A percentile compares a stretch with the other conserved stretches of the same genome.
Conservation (phyloP, 2,888 invertebrate genomes). For the Rotaria sp. region DNA sequence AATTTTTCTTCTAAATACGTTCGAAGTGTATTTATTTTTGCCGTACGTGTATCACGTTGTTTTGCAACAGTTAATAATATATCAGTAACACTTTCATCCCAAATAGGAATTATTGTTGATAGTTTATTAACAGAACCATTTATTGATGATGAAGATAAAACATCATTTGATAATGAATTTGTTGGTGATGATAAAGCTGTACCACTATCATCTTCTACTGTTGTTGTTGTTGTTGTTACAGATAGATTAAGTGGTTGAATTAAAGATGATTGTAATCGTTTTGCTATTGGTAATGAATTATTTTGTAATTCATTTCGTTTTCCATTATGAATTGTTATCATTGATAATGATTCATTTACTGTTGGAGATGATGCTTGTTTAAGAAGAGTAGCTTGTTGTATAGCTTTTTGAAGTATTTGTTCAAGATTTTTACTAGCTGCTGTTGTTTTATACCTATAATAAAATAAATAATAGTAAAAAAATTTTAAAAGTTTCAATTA, state of each 20-base stretch:
- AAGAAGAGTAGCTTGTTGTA: neutral
- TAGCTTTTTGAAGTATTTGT: slow-evolving; percentile 13
- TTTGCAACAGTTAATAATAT: neutral
- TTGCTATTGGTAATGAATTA: neutral
- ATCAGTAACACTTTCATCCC: slow-evolving; percentile 12
- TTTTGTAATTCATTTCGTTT: neutral
- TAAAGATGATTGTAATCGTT: neutral
- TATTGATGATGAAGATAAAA: neutral
- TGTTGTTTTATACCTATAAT: slow-evolving; percentile 21
- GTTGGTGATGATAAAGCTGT: neutral
- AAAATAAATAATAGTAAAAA: neutral
- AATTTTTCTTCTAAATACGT: slow-evolving; percentile 10
- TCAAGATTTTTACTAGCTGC: slow-evolving; percentile 26
- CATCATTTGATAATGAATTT: neutral
- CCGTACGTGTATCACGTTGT: slow-evolving; percentile 5
- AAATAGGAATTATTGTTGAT: neutral
- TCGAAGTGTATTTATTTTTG: neutral
- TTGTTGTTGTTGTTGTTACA: neutral
- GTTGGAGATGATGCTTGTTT: neutral
- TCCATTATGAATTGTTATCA: neutral
- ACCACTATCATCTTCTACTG: neutral
- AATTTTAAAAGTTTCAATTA: neutral
- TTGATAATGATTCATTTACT: neutral
- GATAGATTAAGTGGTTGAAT: neutral
- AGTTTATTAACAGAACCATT: neutral